Evolutionary conservation across 64 coral and sea anemone species (phyloP), one percentile per base, ranked within the genome.

Genomic region (Montipora cactus): DNA sequence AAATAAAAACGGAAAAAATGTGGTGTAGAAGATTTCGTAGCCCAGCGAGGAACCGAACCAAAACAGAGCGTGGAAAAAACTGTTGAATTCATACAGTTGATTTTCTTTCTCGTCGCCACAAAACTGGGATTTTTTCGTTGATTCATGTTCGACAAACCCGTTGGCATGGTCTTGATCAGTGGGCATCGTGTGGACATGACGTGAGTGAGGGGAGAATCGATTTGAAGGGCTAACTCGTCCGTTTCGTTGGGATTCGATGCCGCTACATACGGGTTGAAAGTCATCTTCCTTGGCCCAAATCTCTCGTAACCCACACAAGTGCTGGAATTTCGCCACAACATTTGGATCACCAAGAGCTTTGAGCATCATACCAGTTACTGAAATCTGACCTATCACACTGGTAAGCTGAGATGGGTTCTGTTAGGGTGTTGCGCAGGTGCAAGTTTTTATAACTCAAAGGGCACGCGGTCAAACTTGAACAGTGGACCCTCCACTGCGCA

Each of bases 11-110:
- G 96, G 96, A 64, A 98, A 98, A 28, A 98, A 98, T 4, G 96
- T 98, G 25, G 95, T 94, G 62, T 98, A 98, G 79, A 98, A 98
- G 11, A 91, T 89, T 61, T 98, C 96, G 90, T 98, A 94, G 44
- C 96, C 96, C 8, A 98, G 69, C 1, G 89, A 95, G 25, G 96
- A 94, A 52, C 96, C 96, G 79, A 98, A 74, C 28, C 64, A 91
- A 74, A 98, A 98, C 12, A 98, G 66, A 14, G 80, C 75, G 50
- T 98, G 96, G 83, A 90, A 92, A 73, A 98, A 82, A 59, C 83
- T 84, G 79, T 98, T 98, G 74, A 84, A 98, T 37, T 91, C 87
- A 50, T 92, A 98, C 4, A 61, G 58, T 5, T 87, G 84, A 9
- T 49, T 48, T 19, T 8, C 8, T 72, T 72, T 86, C 46, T 52